Base-by-base conservation (phyloP, 2,113 vertebrate genomes). In the Oxyruncus cristatus region DNA sequence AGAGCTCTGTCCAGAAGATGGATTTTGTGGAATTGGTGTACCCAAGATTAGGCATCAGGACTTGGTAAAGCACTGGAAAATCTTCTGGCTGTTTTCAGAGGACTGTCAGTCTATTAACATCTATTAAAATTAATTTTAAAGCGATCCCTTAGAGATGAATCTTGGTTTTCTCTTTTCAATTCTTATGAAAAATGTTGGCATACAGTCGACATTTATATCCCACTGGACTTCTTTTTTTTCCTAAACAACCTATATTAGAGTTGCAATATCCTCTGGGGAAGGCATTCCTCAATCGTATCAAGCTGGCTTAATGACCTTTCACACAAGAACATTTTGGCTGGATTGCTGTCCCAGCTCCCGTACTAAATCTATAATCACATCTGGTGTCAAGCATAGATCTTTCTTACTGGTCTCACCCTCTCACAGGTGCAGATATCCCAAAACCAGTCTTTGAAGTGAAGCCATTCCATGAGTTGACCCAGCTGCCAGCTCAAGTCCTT, bases 101-200 rank as follows among this genome's bases (percentile, higher is more conserved):
- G 97, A 91, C 94, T 85, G 86, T 85, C 93, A 89, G 97, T 97
- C 95, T 91, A 94, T 98, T 97, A 95, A 80, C 90, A 88, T 96
- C 88, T 96, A 95, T 98, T 97, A 97, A 97, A 96, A 97, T 97
- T 91, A 97, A 96, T 97, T 97, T 95, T 52, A 94, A 93, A 96
- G 92, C 78, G 67, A 96, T 97, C 59, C 95, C 79, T 93, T 79
- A 81, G 87, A 97, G 89, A 91, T 89, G 28, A 92, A 95, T 93
- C 84, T 92, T 63, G 56, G 80, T 94, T 27, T 88, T 33, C 59
- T 8, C 53, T 16, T 46, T 44, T 30, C 6, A 1, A 18, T 50
- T 88, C 76, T 95, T 95, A 61, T 87, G 81, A 97, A 97, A 98
- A 95, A 93, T 33, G 56, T 78, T 95, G 78, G 90, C 89, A 46